A percentile compares a stretch with the other conserved stretches of the same genome.
Evolutionary conservation across 2,888 invertebrate species (phyloP).

Genomic region (Acanthococcus lagerstroemiae): DNA sequence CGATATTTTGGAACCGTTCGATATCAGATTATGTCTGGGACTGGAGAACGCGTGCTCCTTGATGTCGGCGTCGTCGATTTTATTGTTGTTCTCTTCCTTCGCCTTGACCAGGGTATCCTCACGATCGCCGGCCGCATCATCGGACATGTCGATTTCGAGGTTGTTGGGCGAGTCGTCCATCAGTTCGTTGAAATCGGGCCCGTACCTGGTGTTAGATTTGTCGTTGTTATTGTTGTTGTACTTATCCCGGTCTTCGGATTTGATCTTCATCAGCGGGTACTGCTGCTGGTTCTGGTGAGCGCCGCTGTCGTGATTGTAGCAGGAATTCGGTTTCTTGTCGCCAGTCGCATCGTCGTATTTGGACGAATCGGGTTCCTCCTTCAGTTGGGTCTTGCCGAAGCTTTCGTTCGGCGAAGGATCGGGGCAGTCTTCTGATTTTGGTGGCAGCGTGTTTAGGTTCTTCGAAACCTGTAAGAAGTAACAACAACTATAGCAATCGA

Average conservation of each 20-base stretch:
- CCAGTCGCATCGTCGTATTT: slow-evolving; percentile 45
- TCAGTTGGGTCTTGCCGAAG: slow-evolving; percentile 42
- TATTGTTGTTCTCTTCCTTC: slow-evolving; percentile 36
- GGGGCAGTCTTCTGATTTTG: not conserved
- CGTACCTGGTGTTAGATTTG: no score
- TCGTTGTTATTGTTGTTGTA: no score
- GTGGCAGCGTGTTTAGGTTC: slow-evolving; percentile 3
- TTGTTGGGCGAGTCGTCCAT: slow-evolving; percentile 67
- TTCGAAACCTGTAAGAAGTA: slow-evolving; percentile 15
- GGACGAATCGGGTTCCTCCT: slow-evolving; percentile 45
- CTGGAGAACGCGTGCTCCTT: slow-evolving; percentile 24
- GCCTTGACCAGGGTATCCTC: not conserved
- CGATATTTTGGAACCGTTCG: slow-evolving; percentile 10
- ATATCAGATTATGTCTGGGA: not conserved
- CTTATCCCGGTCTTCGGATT: slow-evolving; percentile 18
- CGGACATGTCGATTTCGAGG: slow-evolving; percentile 66
- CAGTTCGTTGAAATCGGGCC: slow-evolving; percentile 62
- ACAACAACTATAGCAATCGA: no score
- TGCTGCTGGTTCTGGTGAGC: not conserved
- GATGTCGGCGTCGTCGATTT: slow-evolving; percentile 30
- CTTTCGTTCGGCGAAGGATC: not conserved
- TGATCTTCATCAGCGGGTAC: slow-evolving; percentile 4
- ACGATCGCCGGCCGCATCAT: slow-evolving; percentile 38
- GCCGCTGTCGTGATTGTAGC: slow-evolving; percentile 26
- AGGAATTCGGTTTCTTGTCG: slow-evolving; percentile 19